Evolutionary conservation across 2,113 vertebrate genomes (phyloP).

Genomic region (Halcyon senegalensis): DNA sequence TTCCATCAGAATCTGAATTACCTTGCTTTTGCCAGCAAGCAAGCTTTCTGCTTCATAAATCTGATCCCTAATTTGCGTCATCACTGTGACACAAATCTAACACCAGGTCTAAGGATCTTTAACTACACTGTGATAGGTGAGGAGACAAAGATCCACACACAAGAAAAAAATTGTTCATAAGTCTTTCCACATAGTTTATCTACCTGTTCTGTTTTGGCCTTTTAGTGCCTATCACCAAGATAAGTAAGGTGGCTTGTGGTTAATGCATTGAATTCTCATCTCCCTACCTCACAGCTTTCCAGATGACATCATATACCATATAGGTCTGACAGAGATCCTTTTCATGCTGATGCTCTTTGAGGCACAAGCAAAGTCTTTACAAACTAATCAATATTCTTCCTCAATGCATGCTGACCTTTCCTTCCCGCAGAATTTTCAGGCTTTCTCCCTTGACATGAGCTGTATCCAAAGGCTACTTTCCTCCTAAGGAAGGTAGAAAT

Average conservation of each 20-base stretch:
- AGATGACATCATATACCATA: no score
- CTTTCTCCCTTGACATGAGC: background rate
- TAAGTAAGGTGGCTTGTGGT: background rate
- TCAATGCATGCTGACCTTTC: background rate
- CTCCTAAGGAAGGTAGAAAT: background rate
- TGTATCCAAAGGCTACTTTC: background rate
- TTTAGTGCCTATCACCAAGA: background rate
- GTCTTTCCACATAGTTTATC: background rate
- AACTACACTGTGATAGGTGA: background rate
- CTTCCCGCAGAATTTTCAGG: background rate
- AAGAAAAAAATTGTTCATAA: background rate
- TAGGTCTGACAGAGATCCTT: background rate
- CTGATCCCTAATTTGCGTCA: constrained; percentile 13
- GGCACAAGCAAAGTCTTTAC: background rate
- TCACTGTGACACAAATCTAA: constrained; percentile 28
- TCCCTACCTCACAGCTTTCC: background rate
- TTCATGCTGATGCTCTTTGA: background rate
- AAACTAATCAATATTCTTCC: background rate
- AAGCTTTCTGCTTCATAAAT: constrained; percentile 47
- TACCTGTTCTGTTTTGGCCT: background rate
- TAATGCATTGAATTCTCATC: background rate
- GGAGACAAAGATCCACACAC: constrained; percentile 14
- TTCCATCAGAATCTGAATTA: background rate
- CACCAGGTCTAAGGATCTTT: background rate
- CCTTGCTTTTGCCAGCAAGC: background rate